phyloP scores from a whole-genome alignment of 2,797 vertebrate genomes.

The Tragopan temminckii region DNA sequence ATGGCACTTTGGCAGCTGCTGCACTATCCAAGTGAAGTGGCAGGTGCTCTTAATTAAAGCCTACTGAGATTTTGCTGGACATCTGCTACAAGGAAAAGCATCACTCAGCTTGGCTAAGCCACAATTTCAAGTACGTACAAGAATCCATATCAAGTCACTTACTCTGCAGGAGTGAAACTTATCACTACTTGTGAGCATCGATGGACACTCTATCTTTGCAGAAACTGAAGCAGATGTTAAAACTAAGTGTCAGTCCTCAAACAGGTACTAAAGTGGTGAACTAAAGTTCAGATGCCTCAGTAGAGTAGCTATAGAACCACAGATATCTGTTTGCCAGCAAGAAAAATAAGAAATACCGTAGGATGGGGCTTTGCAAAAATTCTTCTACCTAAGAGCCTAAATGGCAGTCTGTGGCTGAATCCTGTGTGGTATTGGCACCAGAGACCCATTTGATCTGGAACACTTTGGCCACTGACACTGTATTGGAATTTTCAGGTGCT shows the following conservation, averaged over 20 bases:
- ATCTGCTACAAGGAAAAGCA: background rate
- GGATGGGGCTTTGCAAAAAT: background rate
- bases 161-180: background rate
- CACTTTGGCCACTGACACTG: background rate
- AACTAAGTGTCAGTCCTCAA: background rate
- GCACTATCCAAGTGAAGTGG: background rate
- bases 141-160: background rate
- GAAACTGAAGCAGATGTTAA: background rate
- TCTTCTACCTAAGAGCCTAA: background rate
- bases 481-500: background rate
- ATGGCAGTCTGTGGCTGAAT: background rate
- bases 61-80: background rate
- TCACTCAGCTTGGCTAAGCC: background rate
- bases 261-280: background rate
- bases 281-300: background rate
- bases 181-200: background rate
- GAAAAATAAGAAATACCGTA: background rate
- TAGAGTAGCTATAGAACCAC: background rate
- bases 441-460: background rate
- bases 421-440: background rate
- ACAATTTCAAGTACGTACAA: background rate
- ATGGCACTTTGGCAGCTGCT: slow-evolving; percentile 7
- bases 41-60: background rate
- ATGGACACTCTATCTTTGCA: background rate
- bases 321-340: background rate